Percentiles rank a stretch among this genome's conserved stretches.
Evolutionary conservation across 2,888 invertebrate species (phyloP).

Genomic region (Troilus luridus): DNA sequence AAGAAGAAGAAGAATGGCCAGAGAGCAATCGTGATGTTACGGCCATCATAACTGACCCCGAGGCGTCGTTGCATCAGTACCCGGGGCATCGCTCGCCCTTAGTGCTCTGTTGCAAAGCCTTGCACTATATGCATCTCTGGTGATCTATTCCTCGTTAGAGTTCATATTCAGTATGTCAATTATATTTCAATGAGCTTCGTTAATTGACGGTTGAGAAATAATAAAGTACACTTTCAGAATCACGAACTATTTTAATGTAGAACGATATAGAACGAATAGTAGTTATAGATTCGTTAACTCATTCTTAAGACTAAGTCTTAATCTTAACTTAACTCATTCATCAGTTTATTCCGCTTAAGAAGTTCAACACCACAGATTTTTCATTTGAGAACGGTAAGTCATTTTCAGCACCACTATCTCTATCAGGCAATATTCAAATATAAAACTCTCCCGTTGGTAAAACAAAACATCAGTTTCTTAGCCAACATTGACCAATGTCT

Average conservation of each 20-base stretch:
- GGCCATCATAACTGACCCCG: slow-evolving; percentile 15
- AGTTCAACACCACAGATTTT: not conserved
- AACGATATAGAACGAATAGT: not conserved
- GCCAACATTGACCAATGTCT: no score
- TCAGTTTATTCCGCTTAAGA: not conserved
- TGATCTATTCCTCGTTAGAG: not conserved
- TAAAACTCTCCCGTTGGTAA: no score
- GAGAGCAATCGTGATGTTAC: not conserved
- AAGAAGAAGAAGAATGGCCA: not conserved
- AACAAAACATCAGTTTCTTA: no score
- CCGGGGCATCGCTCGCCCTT: slow-evolving; percentile 3
- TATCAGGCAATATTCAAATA: no score
- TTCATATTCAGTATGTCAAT: not conserved
- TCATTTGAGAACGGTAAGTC: no score
- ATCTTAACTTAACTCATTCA: not conserved
- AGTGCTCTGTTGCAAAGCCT: not conserved
- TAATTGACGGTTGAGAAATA: not conserved
- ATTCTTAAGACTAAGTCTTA: no score
- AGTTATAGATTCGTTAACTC: not conserved
- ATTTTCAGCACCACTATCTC: no score
- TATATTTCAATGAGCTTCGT: not conserved
- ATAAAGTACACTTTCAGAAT: not conserved
- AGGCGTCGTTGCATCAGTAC: not conserved
- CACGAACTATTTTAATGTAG: not conserved
- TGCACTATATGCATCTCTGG: not conserved